Evolutionary conservation across 2,888 invertebrate species (phyloP).

Genomic region (Eupeodes luniger): DNA sequence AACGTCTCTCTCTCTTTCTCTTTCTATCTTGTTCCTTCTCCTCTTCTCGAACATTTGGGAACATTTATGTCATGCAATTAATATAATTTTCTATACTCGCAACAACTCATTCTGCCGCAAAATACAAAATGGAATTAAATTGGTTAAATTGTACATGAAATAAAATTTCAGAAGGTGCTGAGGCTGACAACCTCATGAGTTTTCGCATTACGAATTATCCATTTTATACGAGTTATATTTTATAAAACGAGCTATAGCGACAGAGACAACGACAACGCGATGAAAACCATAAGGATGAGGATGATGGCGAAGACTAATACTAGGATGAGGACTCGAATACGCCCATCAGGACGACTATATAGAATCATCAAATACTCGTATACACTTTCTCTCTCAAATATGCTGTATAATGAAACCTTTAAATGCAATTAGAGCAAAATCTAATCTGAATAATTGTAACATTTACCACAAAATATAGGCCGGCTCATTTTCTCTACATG

Average conservation of each 20-base stretch:
- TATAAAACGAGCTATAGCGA: not conserved
- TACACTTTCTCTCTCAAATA: not conserved
- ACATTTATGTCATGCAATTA: slow-evolving; percentile 33
- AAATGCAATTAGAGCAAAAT: slow-evolving; percentile 70
- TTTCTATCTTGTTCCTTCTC: not conserved
- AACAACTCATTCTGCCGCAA: slow-evolving; percentile 2
- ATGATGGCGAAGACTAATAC: slow-evolving; percentile 20
- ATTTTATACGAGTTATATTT: not conserved
- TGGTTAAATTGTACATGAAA: slow-evolving; percentile 33
- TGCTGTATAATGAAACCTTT: slow-evolving; percentile 24
- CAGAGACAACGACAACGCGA: slow-evolving; percentile 16
- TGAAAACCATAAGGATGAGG: slow-evolving; percentile 21
- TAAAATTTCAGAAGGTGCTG: slow-evolving; percentile 41
- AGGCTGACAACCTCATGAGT: slow-evolving; percentile 13
- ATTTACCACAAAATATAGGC: slow-evolving; percentile 66
- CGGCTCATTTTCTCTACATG: slow-evolving; percentile 29
- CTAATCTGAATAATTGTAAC: slow-evolving; percentile 72
- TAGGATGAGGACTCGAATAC: too few relatives aligned
- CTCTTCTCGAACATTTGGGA: too few relatives aligned
- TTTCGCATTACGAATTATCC: not conserved
- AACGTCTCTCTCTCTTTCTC: not conserved
- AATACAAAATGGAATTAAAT: slow-evolving; percentile 16
- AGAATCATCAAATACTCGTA: slow-evolving; percentile 28
- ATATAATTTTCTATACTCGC: slow-evolving; percentile 5
- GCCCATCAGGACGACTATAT: too few relatives aligned